These are phyloP conservation scores for Gallirallus australis DNA, from an alignment of 2,797 vertebrate genomes.

Conservation along the genomic window DNA sequence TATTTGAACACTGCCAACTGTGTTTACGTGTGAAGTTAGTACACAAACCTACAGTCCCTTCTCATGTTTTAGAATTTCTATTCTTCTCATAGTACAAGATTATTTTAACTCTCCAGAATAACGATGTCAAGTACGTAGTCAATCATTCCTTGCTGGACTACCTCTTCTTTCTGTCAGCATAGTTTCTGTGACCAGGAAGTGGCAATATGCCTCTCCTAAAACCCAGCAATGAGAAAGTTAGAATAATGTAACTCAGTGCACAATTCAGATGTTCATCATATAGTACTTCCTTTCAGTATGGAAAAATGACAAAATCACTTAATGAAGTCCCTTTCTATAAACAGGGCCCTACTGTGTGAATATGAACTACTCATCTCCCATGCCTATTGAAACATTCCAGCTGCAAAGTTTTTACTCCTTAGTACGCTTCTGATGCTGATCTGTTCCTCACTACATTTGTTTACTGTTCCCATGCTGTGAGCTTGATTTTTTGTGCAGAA, in stretches of 20 bases:
- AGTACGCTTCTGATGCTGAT: neutral
- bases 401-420: neutral
- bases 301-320: neutral
- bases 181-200: neutral
- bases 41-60: neutral
- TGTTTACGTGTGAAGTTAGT: neutral
- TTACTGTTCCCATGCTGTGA: neutral
- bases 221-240: neutral
- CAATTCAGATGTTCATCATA: neutral
- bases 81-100: neutral
- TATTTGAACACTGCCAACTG: neutral
- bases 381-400: neutral
- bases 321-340: neutral
- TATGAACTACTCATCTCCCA: neutral
- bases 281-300: neutral
- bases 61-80: neutral
- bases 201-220: neutral
- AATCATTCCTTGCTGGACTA: neutral
- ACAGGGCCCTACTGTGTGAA: neutral
- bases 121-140: neutral
- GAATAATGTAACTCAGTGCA: neutral
- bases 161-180: neutral
- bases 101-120: neutral
- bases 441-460: neutral
- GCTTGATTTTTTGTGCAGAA: neutral